Evolutionary conservation across 2,888 invertebrate genomes (phyloP).

Genomic region (Ornithoptera alexandrae): DNA sequence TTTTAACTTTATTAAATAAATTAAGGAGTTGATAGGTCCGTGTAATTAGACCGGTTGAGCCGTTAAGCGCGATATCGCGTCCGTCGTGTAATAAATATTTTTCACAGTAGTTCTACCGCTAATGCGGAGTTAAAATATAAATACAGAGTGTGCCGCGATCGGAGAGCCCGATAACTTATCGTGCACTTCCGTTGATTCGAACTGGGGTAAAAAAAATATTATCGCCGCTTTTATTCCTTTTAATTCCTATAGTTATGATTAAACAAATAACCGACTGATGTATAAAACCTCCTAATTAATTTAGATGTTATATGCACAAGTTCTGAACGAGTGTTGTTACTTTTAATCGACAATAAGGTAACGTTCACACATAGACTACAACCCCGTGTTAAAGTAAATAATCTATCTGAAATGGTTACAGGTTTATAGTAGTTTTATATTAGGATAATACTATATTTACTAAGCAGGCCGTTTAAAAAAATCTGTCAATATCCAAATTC

Average conservation of each 20-base stretch:
- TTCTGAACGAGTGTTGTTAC: not conserved
- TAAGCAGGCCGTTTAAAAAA: no score
- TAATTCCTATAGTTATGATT: conserved; percentile 22
- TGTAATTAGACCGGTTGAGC: conserved; percentile 22
- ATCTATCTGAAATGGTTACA: no score
- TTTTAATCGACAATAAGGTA: no score
- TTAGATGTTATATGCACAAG: not conserved
- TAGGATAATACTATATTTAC: no score
- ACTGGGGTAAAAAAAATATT: conserved; percentile 20
- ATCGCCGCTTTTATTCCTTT: conserved; percentile 26
- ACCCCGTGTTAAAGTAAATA: no score
- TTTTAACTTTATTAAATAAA: conserved; percentile 37
- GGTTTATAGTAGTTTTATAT: no score
- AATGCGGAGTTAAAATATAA: conserved; percentile 35
- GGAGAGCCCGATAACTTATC: conserved; percentile 37
- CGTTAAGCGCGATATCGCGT: conserved; percentile 33
- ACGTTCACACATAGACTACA: no score
- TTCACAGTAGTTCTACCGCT: conserved; percentile 36
- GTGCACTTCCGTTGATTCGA: conserved; percentile 38
- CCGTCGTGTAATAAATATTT: conserved; percentile 37
- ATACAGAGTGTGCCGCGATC: conserved; percentile 38
- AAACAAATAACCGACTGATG: conserved; percentile 18
- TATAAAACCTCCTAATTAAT: conserved; percentile 15
- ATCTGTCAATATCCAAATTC: no score
- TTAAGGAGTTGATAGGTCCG: conserved; percentile 25